Evolutionary conservation across 2,797 vertebrate species (phyloP).

Genomic region (Adrianichthys oophorus): DNA sequence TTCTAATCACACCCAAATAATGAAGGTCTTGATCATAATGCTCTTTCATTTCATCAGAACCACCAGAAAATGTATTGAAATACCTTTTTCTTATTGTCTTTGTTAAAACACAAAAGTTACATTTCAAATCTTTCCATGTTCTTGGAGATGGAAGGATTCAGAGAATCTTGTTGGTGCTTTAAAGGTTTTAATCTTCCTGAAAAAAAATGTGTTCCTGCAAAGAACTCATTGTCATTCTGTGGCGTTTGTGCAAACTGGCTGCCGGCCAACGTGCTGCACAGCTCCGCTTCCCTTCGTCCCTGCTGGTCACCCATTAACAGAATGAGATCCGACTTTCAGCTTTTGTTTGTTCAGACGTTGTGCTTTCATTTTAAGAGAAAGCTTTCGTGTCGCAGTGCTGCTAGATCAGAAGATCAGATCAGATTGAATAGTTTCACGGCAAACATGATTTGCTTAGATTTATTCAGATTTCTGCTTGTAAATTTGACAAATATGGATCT

Average conservation of each 20-base stretch:
- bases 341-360: constrained; percentile 8
- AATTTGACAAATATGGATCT: too few species aligned
- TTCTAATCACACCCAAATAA: too few species aligned
- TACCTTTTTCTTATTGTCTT: not conserved
- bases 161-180: not conserved
- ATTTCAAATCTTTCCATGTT: not conserved
- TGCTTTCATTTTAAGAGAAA: too few species aligned
- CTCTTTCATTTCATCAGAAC: too few species aligned
- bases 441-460: too few species aligned
- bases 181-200: constrained; percentile 10
- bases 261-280: constrained; percentile 3
- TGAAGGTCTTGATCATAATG: too few species aligned
- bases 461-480: too few species aligned
- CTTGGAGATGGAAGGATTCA: not conserved
- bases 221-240: constrained; percentile 8
- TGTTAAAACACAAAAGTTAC: not conserved
- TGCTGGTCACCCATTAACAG: constrained; percentile 19
- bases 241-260: constrained; percentile 18
- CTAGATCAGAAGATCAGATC: too few species aligned
- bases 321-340: not conserved
- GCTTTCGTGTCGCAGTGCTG: too few species aligned
- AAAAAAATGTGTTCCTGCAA: not conserved
- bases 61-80: too few species aligned
- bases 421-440: too few species aligned
- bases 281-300: constrained; percentile 10